Evolutionary conservation across 2,797 vertebrate species (phyloP), one percentile per base, ranked within the genome.

Genomic region (Acanthurus lineatus): DNA sequence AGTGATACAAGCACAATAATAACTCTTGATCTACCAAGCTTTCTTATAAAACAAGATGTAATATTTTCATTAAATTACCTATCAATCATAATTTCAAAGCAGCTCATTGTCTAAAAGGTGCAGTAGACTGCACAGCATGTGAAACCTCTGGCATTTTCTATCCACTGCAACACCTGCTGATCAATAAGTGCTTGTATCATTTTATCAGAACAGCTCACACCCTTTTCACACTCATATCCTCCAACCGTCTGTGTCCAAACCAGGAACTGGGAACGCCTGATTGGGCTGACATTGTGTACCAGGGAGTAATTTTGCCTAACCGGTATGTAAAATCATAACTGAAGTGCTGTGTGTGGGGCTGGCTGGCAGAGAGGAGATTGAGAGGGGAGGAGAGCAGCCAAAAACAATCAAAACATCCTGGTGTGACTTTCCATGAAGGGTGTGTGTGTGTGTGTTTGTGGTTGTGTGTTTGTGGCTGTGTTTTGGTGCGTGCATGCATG

Each of bases 291-390:
- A 89, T 65, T 90, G 89, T 91, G 81, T 91, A 86, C 82, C 38
- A 85, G 74, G 88, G 90, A 91, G 86, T 91, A 25, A 90, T 92
- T 94, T 92, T 93, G 90, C 90, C 88, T 91, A 93, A 94, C 92
- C 85, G 76, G 87, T 92, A 94, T 94, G 93, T 94, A 94, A 94
- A 94, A 91, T 90, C 85, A 86, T 91, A 92, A 94, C 92, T 91
- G 91, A 93, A 92, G 81, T 80, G 83, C 82, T 86, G 83, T 88
- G 90, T 84, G 83, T 85, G 73, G 6, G 77, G 78, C 84, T 76
- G 84, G 69, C 82, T 89, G 88, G 80, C 80, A 82, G 84, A 74
- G 86, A 80, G 69, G 82, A 85, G 83, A 81, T 53, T 73, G 88
- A 85, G 89, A 89, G 82, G 84, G 83, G 75, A 81, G 77, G 69